These are phyloP conservation scores for Catharus minimus DNA, from an alignment of 2,113 vertebrate genomes.

Conservation along the genomic window DNA sequence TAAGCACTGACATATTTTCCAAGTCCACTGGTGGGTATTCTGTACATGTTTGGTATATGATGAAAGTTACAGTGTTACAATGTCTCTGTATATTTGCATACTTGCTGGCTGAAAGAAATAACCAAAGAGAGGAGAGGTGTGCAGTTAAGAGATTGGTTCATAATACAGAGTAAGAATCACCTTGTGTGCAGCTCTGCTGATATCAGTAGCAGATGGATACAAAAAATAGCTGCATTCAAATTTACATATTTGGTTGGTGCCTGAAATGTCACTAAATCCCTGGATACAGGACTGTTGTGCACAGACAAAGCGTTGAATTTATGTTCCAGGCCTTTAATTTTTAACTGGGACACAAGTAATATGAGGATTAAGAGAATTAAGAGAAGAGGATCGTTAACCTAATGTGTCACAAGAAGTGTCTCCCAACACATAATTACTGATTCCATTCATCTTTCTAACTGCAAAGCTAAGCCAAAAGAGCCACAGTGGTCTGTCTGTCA, in stretches of 20 bases:
- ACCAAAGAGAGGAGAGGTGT: background rate
- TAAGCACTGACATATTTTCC: background rate
- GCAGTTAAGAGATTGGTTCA: background rate
- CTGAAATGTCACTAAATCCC: background rate
- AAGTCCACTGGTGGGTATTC: background rate
- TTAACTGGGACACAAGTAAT: background rate
- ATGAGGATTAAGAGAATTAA: constrained; percentile 1
- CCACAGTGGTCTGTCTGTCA: background rate
- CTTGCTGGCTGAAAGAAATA: background rate
- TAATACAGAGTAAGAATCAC: background rate
- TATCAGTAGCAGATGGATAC: background rate
- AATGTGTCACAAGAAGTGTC: background rate
- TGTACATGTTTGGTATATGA: background rate
- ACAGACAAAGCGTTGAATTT: background rate
- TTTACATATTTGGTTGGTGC: background rate
- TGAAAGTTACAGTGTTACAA: background rate
- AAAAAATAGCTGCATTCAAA: background rate
- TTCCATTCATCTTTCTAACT: background rate
- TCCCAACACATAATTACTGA: background rate
- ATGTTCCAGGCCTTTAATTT: background rate
- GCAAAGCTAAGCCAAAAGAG: background rate
- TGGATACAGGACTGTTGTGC: background rate
- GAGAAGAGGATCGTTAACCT: constrained; percentile 1
- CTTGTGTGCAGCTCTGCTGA: background rate
- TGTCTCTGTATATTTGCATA: background rate